phyloP scores from a whole-genome alignment of 2,113 vertebrate species.

The Galemys pyrenaicus region DNA sequence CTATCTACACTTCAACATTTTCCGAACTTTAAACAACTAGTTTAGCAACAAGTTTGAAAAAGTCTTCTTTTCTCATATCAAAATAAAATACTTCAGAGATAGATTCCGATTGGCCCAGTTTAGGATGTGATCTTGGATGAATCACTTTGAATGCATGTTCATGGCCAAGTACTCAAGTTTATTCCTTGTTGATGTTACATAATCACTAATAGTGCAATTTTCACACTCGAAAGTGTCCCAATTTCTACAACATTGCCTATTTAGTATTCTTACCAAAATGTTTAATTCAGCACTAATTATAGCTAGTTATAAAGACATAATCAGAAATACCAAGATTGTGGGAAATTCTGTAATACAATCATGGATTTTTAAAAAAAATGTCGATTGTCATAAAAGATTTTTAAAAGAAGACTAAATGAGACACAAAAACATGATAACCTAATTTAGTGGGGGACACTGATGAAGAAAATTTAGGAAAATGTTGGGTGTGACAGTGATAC shows the following conservation, averaged over 20 bases:
- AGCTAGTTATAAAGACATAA: conserved; percentile 18
- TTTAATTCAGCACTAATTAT: background rate
- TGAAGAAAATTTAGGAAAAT: background rate
- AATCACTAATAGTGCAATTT: background rate
- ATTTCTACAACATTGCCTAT: background rate
- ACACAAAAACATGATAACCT: background rate
- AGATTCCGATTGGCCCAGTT: background rate
- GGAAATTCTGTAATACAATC: background rate
- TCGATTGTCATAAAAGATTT: background rate
- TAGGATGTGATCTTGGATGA: background rate
- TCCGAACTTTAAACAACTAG: background rate
- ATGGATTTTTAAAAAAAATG: background rate
- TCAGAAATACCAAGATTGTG: background rate
- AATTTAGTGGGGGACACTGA: background rate
- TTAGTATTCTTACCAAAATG: background rate
- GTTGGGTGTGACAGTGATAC: background rate
- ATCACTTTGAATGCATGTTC: background rate
- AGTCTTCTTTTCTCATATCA: background rate
- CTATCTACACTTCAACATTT: conserved; percentile 31
- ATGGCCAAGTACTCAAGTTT: background rate
- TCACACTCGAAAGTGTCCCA: background rate
- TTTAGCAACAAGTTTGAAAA: background rate
- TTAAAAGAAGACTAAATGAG: background rate
- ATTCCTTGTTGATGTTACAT: background rate
- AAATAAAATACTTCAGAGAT: conserved; percentile 26